Evolutionary conservation across 2,113 vertebrate species (phyloP).

Genomic region (Hipposideros armiger): DNA sequence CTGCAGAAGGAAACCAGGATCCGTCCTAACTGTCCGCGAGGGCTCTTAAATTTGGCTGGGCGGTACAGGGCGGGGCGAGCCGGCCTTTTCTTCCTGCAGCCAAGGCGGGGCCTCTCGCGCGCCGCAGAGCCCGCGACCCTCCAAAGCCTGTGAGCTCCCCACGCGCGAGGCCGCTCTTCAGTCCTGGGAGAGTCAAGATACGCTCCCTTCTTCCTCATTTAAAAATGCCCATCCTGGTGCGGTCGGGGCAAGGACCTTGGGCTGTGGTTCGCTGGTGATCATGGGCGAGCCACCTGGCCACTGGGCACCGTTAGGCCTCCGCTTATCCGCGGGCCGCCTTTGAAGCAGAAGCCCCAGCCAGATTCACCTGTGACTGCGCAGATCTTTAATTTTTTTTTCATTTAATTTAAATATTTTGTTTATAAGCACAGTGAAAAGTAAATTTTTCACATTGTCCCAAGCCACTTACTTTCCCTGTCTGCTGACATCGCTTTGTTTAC

Average conservation of each 20-base stretch:
- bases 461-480: neutral
- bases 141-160: accelerated
- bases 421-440: neutral
- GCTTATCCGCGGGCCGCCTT: neutral
- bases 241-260: neutral
- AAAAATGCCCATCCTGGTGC: neutral
- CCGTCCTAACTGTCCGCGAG: accelerated
- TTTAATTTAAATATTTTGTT: neutral
- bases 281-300: too few relatives aligned
- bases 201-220: neutral
- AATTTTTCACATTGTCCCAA: neutral
- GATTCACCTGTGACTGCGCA: neutral
- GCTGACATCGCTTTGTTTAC: neutral
- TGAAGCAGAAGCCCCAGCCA: neutral
- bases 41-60: conserved; percentile 50
- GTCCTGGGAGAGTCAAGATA: neutral
- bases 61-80: neutral
- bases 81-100: neutral
- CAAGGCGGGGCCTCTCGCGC: neutral
- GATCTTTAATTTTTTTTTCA: neutral
- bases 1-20: neutral
- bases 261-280: neutral
- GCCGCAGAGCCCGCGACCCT: accelerated
- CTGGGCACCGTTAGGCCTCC: neutral
- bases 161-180: too few relatives aligned